Base-by-base conservation (phyloP, 2,113 vertebrate genomes). In the Cyprinodon tularosa region DNA sequence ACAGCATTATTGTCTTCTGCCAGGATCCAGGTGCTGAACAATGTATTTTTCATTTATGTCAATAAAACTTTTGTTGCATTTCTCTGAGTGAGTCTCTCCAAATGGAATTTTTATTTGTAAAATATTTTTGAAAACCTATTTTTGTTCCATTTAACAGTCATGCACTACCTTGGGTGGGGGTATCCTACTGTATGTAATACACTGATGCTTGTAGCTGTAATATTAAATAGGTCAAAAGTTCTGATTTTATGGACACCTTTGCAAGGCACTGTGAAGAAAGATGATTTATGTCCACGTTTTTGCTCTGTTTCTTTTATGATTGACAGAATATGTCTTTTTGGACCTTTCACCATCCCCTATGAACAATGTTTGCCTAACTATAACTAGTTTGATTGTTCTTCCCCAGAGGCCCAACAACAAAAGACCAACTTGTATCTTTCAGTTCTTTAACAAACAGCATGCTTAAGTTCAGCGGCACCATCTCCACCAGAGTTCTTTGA, bases 361-460 rank as follows among this genome's bases (percentile, higher is more conserved):
- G 67, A 60, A 63, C 69, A 71, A 82, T 69, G 74, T 87, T 84
- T 87, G 62, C 62, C 74, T 72, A 67, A 71, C 62, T 73, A 66
- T 78, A 83, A 76, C 73, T 75, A 61, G 71, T 66, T 83, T 71
- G 69, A 70, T 42, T 72, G 47, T 83, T 71, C 69, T 79, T 76
- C 84, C 78, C 71, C 62, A 53, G 72, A 68, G 70, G 59, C 40
- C 82, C 80, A 71, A 64, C 15, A 59, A 71, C 70, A 79, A 68
- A 76, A 77, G 82, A 82, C 68, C 62, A 47, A 45, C 68, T 85
- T 48, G 66, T 71, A 61, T 82, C 82, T 74, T 71, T 84, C 72
- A 78, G 53, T 76, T 38, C 80, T 71, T 68, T 68, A 61, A 77
- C 89, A 84, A 88, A 87, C 87, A 90, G 76, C 79, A 77, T 68